Percentiles rank a stretch among this genome's conserved stretches.
Evolutionary conservation across 1,140 invertebrate species (phyloP).

Genomic region (Trinorchestia longiramus): DNA sequence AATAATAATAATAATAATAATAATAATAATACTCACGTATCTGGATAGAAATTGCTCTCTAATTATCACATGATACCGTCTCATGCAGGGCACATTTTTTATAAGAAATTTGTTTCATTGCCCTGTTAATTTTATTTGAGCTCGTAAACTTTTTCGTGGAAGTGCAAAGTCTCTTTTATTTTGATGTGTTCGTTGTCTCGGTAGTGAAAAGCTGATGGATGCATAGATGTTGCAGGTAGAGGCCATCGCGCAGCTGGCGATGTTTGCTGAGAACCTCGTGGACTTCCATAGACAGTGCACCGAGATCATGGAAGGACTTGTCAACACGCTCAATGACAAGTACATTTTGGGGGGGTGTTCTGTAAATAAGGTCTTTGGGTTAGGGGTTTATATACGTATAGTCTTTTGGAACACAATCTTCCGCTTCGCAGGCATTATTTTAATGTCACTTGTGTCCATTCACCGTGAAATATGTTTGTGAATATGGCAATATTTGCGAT

Average conservation of each 20-base stretch:
- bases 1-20: too few relatives aligned
- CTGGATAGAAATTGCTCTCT: background rate
- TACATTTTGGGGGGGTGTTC: conserved; percentile 69
- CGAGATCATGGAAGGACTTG: conserved; percentile 86
- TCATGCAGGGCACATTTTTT: background rate
- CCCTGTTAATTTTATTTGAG: background rate
- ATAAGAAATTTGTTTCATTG: background rate
- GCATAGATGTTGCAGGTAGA: conserved; percentile 79
- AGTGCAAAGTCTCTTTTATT: too few relatives aligned
- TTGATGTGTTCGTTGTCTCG: too few relatives aligned
- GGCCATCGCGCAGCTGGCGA: conserved; percentile 95
- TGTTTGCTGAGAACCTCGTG: conserved; percentile 92
- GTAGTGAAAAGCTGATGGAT: background rate
- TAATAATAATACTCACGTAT: background rate
- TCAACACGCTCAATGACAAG: conserved; percentile 91
- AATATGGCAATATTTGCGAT: background rate
- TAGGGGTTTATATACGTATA: too few relatives aligned
- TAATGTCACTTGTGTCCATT: background rate
- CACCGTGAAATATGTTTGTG: background rate
- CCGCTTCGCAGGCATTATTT: background rate
- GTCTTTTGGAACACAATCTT: background rate
- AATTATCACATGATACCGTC: background rate
- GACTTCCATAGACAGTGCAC: conserved; percentile 97
- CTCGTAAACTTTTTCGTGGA: background rate
- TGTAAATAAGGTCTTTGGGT: background rate